Percentiles rank a stretch among this genome's conserved stretches.
Evolutionary conservation across 1,140 invertebrate species (phyloP).

Genomic region (Marisa cornuarietis): DNA sequence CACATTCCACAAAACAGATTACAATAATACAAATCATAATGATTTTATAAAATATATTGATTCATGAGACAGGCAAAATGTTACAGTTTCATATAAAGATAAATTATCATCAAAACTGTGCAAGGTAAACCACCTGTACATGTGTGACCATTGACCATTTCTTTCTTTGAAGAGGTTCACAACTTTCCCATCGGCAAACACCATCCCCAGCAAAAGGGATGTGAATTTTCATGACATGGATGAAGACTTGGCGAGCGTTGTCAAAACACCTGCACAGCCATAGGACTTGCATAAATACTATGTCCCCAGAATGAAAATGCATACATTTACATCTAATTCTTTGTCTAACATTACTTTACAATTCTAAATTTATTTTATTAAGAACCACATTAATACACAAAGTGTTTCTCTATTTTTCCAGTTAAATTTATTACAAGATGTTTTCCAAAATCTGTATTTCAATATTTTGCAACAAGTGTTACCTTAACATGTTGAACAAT

Average conservation of each 20-base stretch:
- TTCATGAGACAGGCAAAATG: neutral
- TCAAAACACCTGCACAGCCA: slow-evolving; percentile 55
- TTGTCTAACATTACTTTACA: too few species aligned
- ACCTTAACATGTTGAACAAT: too few species aligned
- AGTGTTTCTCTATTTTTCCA: too few species aligned
- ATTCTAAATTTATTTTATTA: too few species aligned
- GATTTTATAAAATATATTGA: neutral
- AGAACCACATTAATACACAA: too few species aligned
- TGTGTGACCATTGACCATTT: slow-evolving; percentile 65
- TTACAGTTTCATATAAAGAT: neutral
- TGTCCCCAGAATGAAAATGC: neutral
- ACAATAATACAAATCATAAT: neutral
- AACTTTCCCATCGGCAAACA: slow-evolving; percentile 63
- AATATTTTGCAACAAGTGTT: too few species aligned
- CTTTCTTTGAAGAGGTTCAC: slow-evolving; percentile 62
- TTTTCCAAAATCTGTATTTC: too few species aligned
- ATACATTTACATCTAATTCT: too few species aligned
- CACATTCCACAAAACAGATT: neutral
- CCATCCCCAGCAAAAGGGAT: slow-evolving; percentile 47
- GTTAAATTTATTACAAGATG: too few species aligned
- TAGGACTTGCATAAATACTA: neutral
- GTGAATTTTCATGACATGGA: slow-evolving; percentile 57
- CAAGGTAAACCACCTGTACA: slow-evolving; percentile 54
- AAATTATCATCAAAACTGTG: neutral
- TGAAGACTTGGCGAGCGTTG: slow-evolving; percentile 54